Evolutionary conservation across 1,140 invertebrate genomes (phyloP), one percentile per base, ranked within the genome.

Genomic region (Procambarus virginalis): DNA sequence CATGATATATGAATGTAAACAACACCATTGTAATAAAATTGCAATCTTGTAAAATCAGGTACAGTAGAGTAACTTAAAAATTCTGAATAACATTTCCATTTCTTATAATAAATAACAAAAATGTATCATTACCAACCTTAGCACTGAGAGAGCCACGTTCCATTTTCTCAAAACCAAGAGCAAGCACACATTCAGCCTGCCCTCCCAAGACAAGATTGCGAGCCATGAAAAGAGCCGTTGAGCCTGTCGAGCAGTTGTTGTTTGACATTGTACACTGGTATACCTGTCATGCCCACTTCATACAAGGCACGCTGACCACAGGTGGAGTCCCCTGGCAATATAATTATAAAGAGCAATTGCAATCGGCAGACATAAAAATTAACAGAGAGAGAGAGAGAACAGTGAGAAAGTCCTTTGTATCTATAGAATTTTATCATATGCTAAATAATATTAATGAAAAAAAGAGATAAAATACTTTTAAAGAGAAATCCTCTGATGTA

Each of bases 251-350:
- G 99, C 93, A 3, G 99, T 99, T 99, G 93, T 99, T 99, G 94
- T 99, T 99, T 99, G 0, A 99, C 98, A 95, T 99, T 99, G 94
- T 97, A 98, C 90, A 99, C 96, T 12, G 99, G 99, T 92, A 99
- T 99, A 45, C 98, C 99, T 75, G 96, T 99, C 95, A 99, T 96
- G 68, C 99, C 99, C 68, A 99, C 94, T 94, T 98, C 96, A 94
- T 99, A 99, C 2, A 99, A 93, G 0, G 97, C 97, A 92, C 98
- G 95, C 94, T 99, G 99, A 3, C 99, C 99, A 94, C 96, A 97
- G 17, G 98, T 98, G 3, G 99, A 99, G 93, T 99, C 99, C 9
- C 98, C 96, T 96, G 45, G 14, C 60, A 83, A 22, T 34, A 14
- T n/a, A n/a, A n/a, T n/a, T n/a, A n/a, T 20, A 79, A n/a, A 49